phyloP scores from a whole-genome alignment of 2,113 vertebrate species.

The Hypocryptadius cinnamomeus region DNA sequence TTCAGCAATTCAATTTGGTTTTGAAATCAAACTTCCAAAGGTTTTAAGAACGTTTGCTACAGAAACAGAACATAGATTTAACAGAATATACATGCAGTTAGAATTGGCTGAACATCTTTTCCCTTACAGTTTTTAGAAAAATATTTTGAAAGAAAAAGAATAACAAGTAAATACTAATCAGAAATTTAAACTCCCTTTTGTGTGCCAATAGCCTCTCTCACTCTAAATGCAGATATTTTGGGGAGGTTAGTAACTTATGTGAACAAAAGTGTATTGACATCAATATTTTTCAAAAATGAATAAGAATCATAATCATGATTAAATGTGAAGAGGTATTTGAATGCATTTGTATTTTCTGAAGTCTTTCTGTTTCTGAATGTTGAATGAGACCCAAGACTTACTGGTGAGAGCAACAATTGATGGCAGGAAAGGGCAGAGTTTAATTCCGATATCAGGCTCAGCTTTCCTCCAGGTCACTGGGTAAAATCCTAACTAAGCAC shows the following conservation, averaged over 20 bases:
- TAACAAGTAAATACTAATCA: not conserved
- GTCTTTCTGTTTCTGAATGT: not conserved
- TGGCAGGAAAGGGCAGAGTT: not conserved
- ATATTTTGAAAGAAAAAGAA: not conserved
- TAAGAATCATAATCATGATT: not conserved
- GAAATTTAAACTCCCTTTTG: not conserved
- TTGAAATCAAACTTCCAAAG: slow-evolving; percentile 27
- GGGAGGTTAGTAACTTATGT: not conserved
- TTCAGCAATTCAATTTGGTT: not conserved
- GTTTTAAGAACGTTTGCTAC: not conserved
- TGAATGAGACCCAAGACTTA: not conserved
- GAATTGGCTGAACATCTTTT: not conserved
- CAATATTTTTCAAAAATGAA: not conserved
- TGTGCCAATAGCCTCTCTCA: not conserved
- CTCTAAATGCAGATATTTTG: not conserved
- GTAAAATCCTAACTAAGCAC: not conserved
- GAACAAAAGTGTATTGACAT: not conserved
- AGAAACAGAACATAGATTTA: not conserved
- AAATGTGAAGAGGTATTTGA: not conserved
- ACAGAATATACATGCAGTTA: not conserved
- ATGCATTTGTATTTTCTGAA: not conserved
- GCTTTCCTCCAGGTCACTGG: not conserved
- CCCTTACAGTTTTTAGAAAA: not conserved
- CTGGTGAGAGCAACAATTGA: not conserved
- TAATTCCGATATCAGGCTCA: not conserved